Conservation (phyloP, 1,140 invertebrate genomes). For the Acromyrmex charruanus region DNA sequence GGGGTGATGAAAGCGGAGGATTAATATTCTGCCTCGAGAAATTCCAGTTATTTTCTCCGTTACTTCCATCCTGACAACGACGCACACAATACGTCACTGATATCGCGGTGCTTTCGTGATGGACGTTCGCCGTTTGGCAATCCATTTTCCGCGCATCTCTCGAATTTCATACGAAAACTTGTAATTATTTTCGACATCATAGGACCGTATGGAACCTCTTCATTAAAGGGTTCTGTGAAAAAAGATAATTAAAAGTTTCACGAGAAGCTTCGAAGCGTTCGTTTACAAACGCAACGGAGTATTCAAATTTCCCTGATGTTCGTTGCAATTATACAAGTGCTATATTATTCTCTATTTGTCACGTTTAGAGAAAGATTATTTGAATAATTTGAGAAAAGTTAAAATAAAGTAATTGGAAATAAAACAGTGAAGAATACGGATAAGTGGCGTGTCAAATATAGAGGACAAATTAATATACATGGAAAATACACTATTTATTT, state of each 20-base stretch:
- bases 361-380: background rate
- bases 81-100: constrained; percentile 40
- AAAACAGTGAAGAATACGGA: background rate
- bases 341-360: background rate
- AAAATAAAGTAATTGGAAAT: background rate
- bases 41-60: constrained; percentile 33
- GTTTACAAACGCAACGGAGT: constrained; percentile 23
- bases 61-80: background rate
- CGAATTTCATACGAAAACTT: constrained; percentile 73
- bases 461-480: no score
- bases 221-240: constrained; percentile 75
- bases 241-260: constrained; percentile 82
- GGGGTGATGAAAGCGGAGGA: constrained; percentile 1
- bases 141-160: background rate
- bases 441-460: background rate
- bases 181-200: constrained; percentile 79
- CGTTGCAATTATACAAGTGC: constrained; percentile 23
- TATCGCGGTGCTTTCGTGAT: background rate
- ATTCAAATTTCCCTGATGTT: constrained; percentile 59
- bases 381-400: background rate
- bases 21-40: constrained; percentile 48
- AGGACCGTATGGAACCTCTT: constrained; percentile 66
- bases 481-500: no score
- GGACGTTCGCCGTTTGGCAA: constrained; percentile 36
- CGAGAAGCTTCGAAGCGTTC: constrained; percentile 39